Conservation (phyloP, 2,888 invertebrate species). For the Macrophya annulata region DNA sequence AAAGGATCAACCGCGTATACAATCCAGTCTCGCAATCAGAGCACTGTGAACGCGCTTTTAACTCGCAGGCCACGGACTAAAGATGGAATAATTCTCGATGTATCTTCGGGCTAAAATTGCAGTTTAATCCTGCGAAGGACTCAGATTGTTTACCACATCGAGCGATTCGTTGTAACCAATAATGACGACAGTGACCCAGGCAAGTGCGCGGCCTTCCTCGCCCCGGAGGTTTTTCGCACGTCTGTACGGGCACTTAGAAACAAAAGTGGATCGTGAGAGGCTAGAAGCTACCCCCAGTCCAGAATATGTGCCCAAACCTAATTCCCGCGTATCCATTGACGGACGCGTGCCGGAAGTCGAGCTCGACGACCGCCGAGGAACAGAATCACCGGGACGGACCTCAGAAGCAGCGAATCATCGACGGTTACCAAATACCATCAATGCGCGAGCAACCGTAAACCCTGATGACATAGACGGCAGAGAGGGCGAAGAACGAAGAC, state of each 20-base stretch:
- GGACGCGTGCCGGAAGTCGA: slow-evolving; percentile 54
- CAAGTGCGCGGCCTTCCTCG: slow-evolving; percentile 84
- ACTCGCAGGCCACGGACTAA: background rate
- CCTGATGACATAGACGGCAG: slow-evolving; percentile 10
- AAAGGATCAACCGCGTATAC: background rate
- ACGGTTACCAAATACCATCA: background rate
- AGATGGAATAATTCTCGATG: background rate
- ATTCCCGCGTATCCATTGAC: slow-evolving; percentile 58
- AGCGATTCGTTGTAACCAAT: slow-evolving; percentile 24
- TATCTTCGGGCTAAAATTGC: background rate
- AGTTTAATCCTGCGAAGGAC: background rate
- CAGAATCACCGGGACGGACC: background rate
- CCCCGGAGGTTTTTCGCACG: slow-evolving; percentile 91
- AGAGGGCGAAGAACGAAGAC: slow-evolving; percentile 48
- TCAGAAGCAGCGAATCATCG: slow-evolving; percentile 9
- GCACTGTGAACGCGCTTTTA: background rate
- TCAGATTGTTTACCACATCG: background rate
- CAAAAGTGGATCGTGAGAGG: slow-evolving; percentile 66
- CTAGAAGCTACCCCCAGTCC: slow-evolving; percentile 12
- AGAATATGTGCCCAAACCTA: slow-evolving; percentile 42
- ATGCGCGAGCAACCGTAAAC: background rate
- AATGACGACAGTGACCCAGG: slow-evolving; percentile 69
- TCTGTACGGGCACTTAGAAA: slow-evolving; percentile 89
- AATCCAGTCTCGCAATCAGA: background rate
- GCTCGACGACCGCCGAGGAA: background rate